Base-by-base conservation (phyloP, 1,140 invertebrate genomes). In the Trichogramma pretiosum region DNA sequence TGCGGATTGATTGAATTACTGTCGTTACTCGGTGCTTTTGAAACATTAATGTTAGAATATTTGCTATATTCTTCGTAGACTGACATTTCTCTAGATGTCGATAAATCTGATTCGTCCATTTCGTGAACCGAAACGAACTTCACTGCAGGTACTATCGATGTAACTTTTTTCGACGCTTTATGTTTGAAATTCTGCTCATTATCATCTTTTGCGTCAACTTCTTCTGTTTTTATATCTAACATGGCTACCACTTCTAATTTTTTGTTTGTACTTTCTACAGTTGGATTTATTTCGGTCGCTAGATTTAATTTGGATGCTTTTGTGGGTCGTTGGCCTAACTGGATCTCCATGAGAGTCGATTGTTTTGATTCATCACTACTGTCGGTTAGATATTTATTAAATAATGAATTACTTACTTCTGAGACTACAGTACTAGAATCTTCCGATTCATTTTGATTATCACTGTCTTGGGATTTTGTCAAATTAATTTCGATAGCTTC, bases 161-260 rank as follows among this genome's bases (percentile, higher is more conserved):
- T n/a, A n/a, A n/a, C n/a, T n/a, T n/a, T n/a, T n/a, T n/a, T n/a
- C n/a, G n/a, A n/a, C n/a, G n/a, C n/a, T n/a, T n/a, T n/a, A 5
- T 24, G n/a, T 4, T 17, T 34, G 16, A 34, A 10, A n/a, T n/a
- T n/a, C n/a, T n/a, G n/a, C n/a, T n/a, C n/a, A n/a, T 39, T 13
- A 40, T 50, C 1, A 9, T 34, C 13, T 8, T 5, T 14, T 34
- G 28, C 28, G n/a, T 41, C 3, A 13, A 26, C 33, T 7, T 39
- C 28, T 34, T 34, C 18, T 19, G 3, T 18, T n/a, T 3, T 19
- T 19, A 19, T n/a, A n/a, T n/a, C n/a, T 32, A 46, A 49, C 7
- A 49, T 50, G 14, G 43, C n/a, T 21, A 55, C 35, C 24, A 46
- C 35, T 36, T 56, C 43, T 33, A 50, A 37, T 5, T 13, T 41